These are phyloP conservation scores for Leptinotarsa peninsularis DNA, from an alignment of 2,888 invertebrate species.

Conservation along the genomic window DNA sequence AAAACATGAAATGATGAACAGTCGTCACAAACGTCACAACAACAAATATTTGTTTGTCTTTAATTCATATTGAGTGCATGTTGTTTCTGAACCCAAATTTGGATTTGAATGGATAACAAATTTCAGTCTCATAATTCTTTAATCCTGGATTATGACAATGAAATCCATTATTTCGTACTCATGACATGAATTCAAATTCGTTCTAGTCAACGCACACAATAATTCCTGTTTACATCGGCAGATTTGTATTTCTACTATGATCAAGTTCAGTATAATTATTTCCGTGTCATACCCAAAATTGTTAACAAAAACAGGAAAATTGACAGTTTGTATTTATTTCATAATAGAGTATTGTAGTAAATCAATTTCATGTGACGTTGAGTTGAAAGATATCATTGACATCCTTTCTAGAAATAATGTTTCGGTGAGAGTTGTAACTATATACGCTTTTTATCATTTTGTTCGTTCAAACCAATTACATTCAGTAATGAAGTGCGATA, in stretches of 20 bases:
- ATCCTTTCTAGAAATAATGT: no score
- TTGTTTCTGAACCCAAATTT: background rate
- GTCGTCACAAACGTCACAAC: no score
- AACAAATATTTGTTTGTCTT: no score
- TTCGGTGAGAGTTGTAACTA: no score
- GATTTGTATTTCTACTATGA: background rate
- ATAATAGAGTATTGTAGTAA: background rate
- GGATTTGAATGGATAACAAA: background rate
- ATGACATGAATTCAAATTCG: background rate
- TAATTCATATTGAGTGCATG: no score
- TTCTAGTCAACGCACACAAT: conserved; percentile 1
- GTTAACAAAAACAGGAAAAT: conserved; percentile 2
- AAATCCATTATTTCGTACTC: conserved; percentile 9
- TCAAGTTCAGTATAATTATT: background rate
- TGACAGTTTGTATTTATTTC: background rate
- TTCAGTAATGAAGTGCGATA: no score
- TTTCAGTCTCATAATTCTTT: background rate
- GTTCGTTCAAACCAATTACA: no score
- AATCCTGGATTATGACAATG: background rate
- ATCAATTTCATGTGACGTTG: no score
- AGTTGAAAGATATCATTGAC: no score
- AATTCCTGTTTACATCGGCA: conserved; percentile 7
- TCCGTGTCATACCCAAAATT: background rate
- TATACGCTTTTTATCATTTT: no score
- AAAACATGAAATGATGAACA: no score